A percentile compares a stretch with the other conserved stretches of the same genome.
Conservation (phyloP, 92 coral and sea anemone genomes). For the Heliopora coerulea region DNA sequence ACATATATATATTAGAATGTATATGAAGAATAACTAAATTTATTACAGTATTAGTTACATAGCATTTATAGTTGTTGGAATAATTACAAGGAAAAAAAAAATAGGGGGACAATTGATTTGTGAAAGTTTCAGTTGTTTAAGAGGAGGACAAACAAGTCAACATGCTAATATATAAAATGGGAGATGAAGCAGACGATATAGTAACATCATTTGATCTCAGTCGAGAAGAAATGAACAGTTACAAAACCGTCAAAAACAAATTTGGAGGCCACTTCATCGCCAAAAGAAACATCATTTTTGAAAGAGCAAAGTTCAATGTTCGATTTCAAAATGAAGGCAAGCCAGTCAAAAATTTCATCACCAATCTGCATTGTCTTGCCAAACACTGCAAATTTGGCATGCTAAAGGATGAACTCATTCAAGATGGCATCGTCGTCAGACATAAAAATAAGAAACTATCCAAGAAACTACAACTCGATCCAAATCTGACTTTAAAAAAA, state of each 20-base stretch:
- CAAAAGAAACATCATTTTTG: too few species aligned
- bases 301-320: slow-evolving; percentile 30
- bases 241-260: too few species aligned
- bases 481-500: slow-evolving; percentile 8
- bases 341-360: not conserved
- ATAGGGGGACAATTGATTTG: too few species aligned
- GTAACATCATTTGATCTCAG: slow-evolving; percentile 32
- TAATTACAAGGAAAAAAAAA: too few species aligned
- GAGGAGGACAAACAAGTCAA: slow-evolving; percentile 55
- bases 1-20: too few species aligned
- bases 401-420: slow-evolving; percentile 13
- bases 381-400: slow-evolving; percentile 17
- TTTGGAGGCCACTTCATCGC: not conserved
- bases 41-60: too few species aligned
- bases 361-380: slow-evolving; percentile 18
- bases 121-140: too few species aligned
- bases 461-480: not conserved
- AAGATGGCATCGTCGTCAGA: slow-evolving; percentile 16
- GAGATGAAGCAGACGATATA: slow-evolving; percentile 54
- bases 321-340: not conserved
- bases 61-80: too few species aligned
- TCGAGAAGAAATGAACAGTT: slow-evolving; percentile 28
- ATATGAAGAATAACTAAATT: too few species aligned
- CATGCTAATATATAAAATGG: slow-evolving; percentile 56
- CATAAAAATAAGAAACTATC: not conserved